These are phyloP conservation scores for Telmatochromis brachygnathus DNA, from an alignment of 2,113 vertebrate genomes.

Conservation along the genomic window DNA sequence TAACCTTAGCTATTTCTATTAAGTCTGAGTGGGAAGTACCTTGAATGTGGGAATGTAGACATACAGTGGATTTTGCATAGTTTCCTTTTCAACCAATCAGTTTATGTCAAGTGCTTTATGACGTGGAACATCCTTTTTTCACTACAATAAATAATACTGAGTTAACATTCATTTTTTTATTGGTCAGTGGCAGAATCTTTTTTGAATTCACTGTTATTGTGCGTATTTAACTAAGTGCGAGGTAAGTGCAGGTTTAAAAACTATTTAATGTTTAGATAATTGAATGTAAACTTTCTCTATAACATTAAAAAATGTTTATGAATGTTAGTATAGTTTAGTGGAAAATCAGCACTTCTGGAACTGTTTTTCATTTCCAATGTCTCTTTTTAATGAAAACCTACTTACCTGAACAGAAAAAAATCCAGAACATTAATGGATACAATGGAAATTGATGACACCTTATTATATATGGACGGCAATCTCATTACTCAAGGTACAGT, in stretches of 20 bases:
- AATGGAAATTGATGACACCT: conserved; percentile 19
- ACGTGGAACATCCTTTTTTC: not conserved
- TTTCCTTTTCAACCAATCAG: not conserved
- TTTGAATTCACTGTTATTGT: not conserved
- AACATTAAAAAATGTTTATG: not conserved
- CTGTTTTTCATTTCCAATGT: not conserved
- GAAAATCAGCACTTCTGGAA: not conserved
- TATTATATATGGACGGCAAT: fast-evolving
- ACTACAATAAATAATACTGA: not conserved
- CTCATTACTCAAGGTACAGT: not conserved
- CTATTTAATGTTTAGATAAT: not conserved
- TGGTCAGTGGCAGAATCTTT: not conserved
- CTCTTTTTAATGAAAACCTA: not conserved
- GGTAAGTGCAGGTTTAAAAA: not conserved
- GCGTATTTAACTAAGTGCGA: not conserved
- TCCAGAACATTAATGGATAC: not conserved
- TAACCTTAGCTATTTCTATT: not conserved
- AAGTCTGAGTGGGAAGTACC: not conserved
- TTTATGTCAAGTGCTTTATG: not conserved
- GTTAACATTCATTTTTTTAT: not conserved
- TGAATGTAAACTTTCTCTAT: not conserved
- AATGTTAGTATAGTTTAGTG: not conserved
- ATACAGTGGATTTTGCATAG: not conserved
- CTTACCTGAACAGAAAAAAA: not conserved
- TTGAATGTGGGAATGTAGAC: not conserved